These are phyloP conservation scores for Colossoma macropomum DNA, from an alignment of 2,113 vertebrate genomes.

Conservation along the genomic window DNA sequence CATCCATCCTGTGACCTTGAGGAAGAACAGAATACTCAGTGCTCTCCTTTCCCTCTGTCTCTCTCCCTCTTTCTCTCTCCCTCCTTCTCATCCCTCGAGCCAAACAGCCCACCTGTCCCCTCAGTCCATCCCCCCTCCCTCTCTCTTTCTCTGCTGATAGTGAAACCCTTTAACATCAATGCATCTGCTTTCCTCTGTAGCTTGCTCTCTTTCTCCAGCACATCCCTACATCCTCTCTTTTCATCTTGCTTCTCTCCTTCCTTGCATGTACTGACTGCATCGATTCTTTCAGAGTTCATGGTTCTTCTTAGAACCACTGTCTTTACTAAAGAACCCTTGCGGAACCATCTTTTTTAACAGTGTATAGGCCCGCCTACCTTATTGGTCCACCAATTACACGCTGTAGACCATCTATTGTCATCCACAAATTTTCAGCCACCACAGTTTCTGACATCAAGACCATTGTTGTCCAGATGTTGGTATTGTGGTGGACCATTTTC, in stretches of 20 bases:
- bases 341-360: no score
- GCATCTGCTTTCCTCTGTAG: background rate
- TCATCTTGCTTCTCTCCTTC: background rate
- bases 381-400: no score
- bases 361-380: no score
- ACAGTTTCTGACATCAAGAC: no score
- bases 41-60: slow-evolving; percentile 22
- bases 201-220: background rate
- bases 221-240: no score
- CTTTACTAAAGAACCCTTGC: no score
- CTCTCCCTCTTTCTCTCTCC: slow-evolving; percentile 7
- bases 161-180: slow-evolving; percentile 20
- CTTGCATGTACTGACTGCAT: background rate
- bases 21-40: slow-evolving; percentile 24
- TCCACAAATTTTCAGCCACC: no score
- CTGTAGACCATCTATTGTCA: no score
- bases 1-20: slow-evolving; percentile 34
- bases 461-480: no score
- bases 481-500: no score
- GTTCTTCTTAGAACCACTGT: no score
- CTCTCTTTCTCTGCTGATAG: slow-evolving; percentile 7
- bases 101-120: slow-evolving; percentile 1
- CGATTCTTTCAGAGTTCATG: no score
- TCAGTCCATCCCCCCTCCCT: background rate
- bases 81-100: background rate